Percentiles rank a stretch among this genome's conserved stretches.
These are phyloP conservation scores for Apodemia duryi DNA, from an alignment of 2,888 invertebrate species.

Conservation along the genomic window DNA sequence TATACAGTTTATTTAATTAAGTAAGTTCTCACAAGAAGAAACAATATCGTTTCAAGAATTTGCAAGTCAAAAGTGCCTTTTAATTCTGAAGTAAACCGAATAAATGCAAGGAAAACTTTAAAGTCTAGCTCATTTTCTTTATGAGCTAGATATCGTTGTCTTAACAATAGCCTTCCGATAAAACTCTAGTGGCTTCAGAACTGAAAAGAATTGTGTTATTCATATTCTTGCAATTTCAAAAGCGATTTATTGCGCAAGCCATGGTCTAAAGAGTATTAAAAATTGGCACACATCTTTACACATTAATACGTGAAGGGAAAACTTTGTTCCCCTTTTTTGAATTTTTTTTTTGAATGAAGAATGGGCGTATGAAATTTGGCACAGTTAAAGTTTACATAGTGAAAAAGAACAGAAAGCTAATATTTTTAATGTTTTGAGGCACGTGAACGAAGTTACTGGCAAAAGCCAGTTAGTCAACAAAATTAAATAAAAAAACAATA, in stretches of 20 bases:
- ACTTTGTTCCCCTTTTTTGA: too few relatives aligned
- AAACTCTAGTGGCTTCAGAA: constrained; percentile 1
- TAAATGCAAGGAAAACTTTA: background rate
- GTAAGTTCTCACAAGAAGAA: background rate
- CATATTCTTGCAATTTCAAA: constrained; percentile 1
- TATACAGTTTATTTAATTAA: too few relatives aligned
- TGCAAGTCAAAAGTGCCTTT: background rate
- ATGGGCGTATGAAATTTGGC: too few relatives aligned
- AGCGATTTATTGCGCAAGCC: background rate
- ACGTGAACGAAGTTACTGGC: too few relatives aligned
- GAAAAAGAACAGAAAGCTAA: too few relatives aligned
- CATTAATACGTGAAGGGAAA: too few relatives aligned
- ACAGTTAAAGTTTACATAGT: too few relatives aligned
- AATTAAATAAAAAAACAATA: too few relatives aligned
- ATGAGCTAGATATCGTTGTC: background rate
- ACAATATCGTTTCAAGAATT: background rate
- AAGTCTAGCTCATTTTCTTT: constrained; percentile 1
- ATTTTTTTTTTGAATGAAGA: too few relatives aligned
- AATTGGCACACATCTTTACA: background rate
- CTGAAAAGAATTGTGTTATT: background rate
- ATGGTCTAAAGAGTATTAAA: background rate
- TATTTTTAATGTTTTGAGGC: too few relatives aligned
- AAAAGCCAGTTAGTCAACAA: too few relatives aligned
- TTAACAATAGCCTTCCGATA: constrained; percentile 7
- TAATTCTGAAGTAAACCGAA: background rate